Base-by-base conservation (phyloP, 2,797 vertebrate genomes). In the Paguma larvata region DNA sequence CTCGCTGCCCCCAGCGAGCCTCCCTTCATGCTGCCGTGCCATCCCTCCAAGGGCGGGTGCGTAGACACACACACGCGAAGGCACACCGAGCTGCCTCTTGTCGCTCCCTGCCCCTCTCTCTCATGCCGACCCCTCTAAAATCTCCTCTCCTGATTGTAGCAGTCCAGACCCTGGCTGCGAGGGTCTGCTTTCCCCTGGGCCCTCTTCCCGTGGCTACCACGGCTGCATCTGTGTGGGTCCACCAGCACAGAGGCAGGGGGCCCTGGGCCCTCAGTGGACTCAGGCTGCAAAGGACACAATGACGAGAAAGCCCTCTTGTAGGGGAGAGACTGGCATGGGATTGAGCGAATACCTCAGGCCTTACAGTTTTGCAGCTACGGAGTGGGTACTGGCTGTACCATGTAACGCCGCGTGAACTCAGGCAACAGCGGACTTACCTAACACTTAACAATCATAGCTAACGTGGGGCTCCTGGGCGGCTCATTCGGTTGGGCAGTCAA, bases 141-240 rank as follows among this genome's bases (percentile, higher is more conserved):
- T 70, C 19, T 79, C 27, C n/a, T 79, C 13, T 86, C 12, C 67
- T 19, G 62, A 80, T 53, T 6, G 0, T 38, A 30, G 62, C 4
- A 46, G 59, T 62, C 21, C 53, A 79, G 75, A 41, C 19, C 62
- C 30, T 6, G 14, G 14, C 75, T 67, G 72, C 34, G 70, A 72
- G 84, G 38, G 16, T 27, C 65, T 93, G 23, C 85, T 93, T 65
- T 9, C 79, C 30, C 62, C 67, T 0, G 0, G 6, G 3, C 2
- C 51, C 27, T 59, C 12, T 41, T 46, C 5, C 11, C 23, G 44
- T 0, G 0, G 25, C 75, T 3, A 12, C 18, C 9, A 4, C 1
- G 0, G 15, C 27, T 4, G 7, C 4, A 4, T 63, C 30, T 65
- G 27, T 84, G 18, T 2, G 44, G 86, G 46, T 32, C 23, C 23